Evolutionary conservation across 2,113 vertebrate species (phyloP), one percentile per base, ranked within the genome.

Genomic region (Circaetus cinerascens): DNA sequence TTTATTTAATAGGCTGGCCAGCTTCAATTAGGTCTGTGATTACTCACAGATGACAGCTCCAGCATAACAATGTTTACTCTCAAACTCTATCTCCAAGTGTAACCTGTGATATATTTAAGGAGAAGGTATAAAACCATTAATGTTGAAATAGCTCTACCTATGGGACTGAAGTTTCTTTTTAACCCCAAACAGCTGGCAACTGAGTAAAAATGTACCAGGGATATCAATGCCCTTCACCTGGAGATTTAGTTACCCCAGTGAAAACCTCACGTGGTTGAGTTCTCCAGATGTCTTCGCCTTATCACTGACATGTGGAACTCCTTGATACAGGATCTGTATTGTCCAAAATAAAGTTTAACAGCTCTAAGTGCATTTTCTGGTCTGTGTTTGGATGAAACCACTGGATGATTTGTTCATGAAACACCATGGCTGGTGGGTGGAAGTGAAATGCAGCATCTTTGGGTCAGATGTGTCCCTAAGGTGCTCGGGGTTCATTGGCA

Each of bases 1-100:
- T 97, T 97, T 96, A 95, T 96, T 97, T 96, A 97, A 97, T 96
- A 88, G 84, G 93, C 90, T 93, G 94, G 91, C 91, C 94, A 97
- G 89, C 97, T 96, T 95, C 95, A 96, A 86, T 96, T 95, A 97
- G 94, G 84, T 96, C 94, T 86, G 74, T 88, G 94, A 95, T 95
- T 95, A 94, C 95, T 96, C 95, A 97, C 89, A 93, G 84, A 88
- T 97, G 96, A 96, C 97, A 97, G 91, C 89, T 87, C 73, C 91
- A 73, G 87, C 93, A 90, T 96, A 93, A 93, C 96, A 96, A 91
- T 93, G 90, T 94, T 97, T 88, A 93, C 75, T 85, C 91, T 81
- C 84, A 88, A 91, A 91, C 71, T 95, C 72, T 69, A 82, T 71
- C 88, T 95, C 95, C 94, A 91, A 78, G 64, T 91, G 48, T 82